Evolutionary conservation across 2,888 invertebrate species (phyloP).

Genomic region (Harmothoe impar): DNA sequence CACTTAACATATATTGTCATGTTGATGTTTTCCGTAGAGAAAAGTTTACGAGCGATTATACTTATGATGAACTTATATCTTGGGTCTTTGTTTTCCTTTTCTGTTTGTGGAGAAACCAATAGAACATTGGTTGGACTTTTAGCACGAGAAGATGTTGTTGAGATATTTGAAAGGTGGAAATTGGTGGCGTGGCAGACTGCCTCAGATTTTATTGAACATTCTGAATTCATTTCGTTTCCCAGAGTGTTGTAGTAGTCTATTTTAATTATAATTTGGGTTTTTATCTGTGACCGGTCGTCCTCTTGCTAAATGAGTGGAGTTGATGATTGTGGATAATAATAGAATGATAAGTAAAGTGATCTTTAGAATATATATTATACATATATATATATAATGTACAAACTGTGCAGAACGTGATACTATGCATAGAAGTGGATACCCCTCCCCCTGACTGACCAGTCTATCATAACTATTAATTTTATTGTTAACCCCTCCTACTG

Average conservation of each 20-base stretch:
- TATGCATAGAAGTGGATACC: constrained; percentile 8
- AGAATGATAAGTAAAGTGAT: constrained; percentile 47
- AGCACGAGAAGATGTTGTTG: constrained; percentile 25
- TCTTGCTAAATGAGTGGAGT: neutral
- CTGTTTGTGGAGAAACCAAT: neutral
- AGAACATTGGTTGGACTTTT: neutral
- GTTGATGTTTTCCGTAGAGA: constrained; percentile 42
- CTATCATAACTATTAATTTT: neutral
- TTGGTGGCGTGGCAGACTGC: neutral
- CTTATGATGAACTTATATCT: neutral
- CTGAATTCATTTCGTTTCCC: constrained; percentile 1
- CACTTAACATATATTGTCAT: constrained; percentile 44
- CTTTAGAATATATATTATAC: constrained; percentile 13
- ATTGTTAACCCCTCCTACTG: constrained; percentile 22
- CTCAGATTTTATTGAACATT: constrained; percentile 1
- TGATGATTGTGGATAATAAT: neutral
- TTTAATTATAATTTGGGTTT: constrained; percentile 40
- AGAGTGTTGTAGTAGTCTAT: constrained; percentile 33
- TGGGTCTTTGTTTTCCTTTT: neutral
- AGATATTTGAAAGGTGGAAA: neutral
- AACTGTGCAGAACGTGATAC: constrained; percentile 55
- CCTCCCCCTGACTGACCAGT: neutral
- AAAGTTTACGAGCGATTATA: neutral
- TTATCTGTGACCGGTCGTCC: constrained; percentile 40
- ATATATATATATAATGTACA: constrained; percentile 50